A percentile compares a stretch with the other conserved stretches of the same genome.
phyloP scores from a whole-genome alignment of 2,113 vertebrate species.

The Gopherus evgoodei region DNA sequence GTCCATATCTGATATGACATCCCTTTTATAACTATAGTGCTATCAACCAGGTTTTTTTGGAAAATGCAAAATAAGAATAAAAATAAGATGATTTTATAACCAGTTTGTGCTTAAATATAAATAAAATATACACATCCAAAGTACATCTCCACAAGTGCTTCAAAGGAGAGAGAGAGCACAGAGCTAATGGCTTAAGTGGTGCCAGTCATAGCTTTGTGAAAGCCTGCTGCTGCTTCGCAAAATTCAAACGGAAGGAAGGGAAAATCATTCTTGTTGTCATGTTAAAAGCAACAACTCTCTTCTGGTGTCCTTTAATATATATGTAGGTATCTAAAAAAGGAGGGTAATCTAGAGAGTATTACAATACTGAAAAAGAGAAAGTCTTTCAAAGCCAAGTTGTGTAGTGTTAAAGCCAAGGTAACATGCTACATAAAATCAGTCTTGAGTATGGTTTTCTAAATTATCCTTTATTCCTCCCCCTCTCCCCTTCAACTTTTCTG shows the following conservation, averaged over 20 bases:
- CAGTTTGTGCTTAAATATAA: slow-evolving; percentile 17
- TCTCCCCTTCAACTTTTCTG: neutral
- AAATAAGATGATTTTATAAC: neutral
- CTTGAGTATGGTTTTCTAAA: neutral
- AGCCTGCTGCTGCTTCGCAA: neutral
- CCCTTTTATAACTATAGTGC: slow-evolving; percentile 22
- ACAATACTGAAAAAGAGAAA: neutral
- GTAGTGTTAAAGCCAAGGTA: neutral
- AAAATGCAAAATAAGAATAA: slow-evolving; percentile 1
- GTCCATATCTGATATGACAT: neutral
- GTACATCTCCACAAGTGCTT: neutral
- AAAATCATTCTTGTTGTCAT: neutral
- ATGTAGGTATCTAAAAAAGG: neutral
- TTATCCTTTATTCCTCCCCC: neutral
- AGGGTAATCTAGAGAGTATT: neutral
- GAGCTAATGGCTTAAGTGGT: neutral
- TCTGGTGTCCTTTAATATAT: neutral
- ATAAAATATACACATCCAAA: neutral
- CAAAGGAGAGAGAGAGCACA: neutral
- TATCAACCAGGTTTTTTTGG: neutral
- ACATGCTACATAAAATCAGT: neutral
- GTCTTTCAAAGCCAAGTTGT: neutral
- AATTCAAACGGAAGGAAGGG: neutral
- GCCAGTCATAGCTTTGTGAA: neutral
- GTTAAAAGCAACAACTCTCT: neutral